Conservation (phyloP, 2,113 vertebrate species). For the Rhabdornis inornatus region DNA sequence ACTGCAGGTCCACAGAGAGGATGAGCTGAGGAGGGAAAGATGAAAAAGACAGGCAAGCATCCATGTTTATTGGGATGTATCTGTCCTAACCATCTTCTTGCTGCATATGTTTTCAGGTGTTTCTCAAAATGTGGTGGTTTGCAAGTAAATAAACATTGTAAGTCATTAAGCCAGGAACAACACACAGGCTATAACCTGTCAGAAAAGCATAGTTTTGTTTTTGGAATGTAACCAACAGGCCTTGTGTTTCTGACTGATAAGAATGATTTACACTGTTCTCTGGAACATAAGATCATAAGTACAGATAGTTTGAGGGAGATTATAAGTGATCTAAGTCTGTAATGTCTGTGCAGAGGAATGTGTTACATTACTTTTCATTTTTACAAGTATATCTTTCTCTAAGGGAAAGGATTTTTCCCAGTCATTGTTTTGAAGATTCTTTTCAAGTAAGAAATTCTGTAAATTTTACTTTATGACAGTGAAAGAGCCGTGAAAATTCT, state of each 20-base stretch:
- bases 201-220: not conserved
- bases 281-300: not conserved
- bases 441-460: not conserved
- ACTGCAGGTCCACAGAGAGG: not conserved
- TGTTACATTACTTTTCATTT: not conserved
- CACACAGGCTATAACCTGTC: not conserved
- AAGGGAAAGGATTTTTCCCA: not conserved
- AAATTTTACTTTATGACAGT: not conserved
- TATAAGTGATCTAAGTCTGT: not conserved
- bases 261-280: not conserved
- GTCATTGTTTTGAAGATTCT: not conserved
- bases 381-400: not conserved
- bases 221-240: not conserved
- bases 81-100: not conserved
- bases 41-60: not conserved
- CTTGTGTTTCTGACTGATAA: slow-evolving; percentile 17
- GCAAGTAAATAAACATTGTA: not conserved
- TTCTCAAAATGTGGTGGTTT: not conserved
- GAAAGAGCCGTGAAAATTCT: not conserved
- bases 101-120: not conserved
- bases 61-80: not conserved
- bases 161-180: not conserved
- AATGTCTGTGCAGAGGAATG: not conserved
- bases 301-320: not conserved
- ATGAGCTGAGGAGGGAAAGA: not conserved